These are phyloP conservation scores for Ypsolopha scabrella DNA, from an alignment of 2,888 invertebrate species.

Conservation along the genomic window DNA sequence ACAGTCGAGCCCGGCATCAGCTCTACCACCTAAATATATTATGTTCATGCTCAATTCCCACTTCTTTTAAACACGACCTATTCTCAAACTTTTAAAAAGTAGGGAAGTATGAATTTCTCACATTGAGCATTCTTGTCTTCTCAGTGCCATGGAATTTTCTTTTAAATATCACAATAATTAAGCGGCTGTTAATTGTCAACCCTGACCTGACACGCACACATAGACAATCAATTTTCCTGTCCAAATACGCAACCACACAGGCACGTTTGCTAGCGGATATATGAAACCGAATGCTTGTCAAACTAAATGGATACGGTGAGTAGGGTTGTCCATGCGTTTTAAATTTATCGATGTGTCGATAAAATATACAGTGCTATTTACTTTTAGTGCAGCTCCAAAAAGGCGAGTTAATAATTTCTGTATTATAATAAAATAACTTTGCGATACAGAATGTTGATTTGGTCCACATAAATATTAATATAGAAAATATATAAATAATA, in stretches of 20 bases:
- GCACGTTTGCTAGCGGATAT: constrained; percentile 26
- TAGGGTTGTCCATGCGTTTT: constrained; percentile 24
- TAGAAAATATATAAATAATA: no score
- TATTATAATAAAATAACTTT: no score
- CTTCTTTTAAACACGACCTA: background rate
- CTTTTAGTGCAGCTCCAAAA: no score
- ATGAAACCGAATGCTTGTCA: constrained; percentile 69
- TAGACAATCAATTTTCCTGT: background rate
- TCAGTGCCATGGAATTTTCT: no score
- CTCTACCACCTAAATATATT: background rate
- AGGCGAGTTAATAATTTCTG: no score
- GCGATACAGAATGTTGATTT: no score
- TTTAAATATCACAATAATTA: background rate
- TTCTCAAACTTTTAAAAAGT: background rate
- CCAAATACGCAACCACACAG: constrained; percentile 15
- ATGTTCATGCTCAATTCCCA: background rate
- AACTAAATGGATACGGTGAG: constrained; percentile 63
- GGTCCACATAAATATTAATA: constrained; percentile 15
- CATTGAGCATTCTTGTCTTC: no score
- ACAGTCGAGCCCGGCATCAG: no score
- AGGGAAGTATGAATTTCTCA: no score
- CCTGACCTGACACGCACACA: constrained; percentile 10
- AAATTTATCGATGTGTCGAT: background rate
- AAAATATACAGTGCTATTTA: no score
- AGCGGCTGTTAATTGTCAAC: constrained; percentile 5